A percentile compares a stretch with the other conserved stretches of the same genome.
phyloP scores from a whole-genome alignment of 2,113 vertebrate species.

The Strigops habroptila region DNA sequence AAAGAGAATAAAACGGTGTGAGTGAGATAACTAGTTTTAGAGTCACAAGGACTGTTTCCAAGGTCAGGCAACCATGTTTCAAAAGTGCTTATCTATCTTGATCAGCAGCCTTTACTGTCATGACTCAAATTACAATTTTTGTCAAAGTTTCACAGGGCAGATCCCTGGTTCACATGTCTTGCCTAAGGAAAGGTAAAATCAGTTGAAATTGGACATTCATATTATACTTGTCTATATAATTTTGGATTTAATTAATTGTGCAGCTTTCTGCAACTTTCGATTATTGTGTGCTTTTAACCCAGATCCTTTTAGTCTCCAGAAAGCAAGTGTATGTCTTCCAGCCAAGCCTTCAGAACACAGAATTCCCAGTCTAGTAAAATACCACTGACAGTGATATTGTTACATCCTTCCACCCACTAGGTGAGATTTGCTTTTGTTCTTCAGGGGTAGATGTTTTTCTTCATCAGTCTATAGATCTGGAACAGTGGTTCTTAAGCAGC shows the following conservation, averaged over 20 bases:
- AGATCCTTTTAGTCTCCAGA: background rate
- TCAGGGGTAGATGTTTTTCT: background rate
- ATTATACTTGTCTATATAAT: background rate
- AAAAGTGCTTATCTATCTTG: background rate
- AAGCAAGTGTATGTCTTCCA: background rate
- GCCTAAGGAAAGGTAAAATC: background rate
- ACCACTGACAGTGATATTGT: background rate
- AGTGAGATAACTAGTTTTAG: background rate
- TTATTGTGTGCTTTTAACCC: background rate
- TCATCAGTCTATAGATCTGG: background rate
- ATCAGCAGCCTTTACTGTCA: background rate
- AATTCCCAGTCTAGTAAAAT: background rate
- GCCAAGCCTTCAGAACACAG: background rate
- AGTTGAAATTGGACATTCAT: background rate
- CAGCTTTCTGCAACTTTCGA: background rate
- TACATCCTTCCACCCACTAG: background rate
- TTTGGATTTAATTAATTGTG: background rate
- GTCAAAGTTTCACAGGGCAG: background rate
- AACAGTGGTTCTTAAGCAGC: background rate
- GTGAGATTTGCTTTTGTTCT: background rate
- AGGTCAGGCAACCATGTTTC: background rate
- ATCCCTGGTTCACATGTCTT: background rate
- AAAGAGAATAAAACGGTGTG: background rate
- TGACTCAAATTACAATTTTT: background rate
- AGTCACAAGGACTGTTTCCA: background rate